A percentile compares a stretch with the other conserved stretches of the same genome.
phyloP scores from a whole-genome alignment of 2,113 vertebrate genomes.

The Rhea pennata region DNA sequence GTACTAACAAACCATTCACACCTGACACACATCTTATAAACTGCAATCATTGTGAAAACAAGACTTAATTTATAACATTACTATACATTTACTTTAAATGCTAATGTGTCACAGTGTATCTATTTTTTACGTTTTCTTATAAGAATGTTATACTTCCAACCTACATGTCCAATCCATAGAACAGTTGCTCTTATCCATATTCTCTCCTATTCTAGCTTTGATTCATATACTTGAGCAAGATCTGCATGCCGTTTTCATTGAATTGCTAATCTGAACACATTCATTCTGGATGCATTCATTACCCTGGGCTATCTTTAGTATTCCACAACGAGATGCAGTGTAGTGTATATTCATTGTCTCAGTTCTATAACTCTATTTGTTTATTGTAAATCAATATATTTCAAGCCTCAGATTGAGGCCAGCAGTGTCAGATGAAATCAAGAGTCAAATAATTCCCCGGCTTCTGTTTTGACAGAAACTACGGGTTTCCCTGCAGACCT shows the following conservation, averaged over 20 bases:
- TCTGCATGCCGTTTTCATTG: slow-evolving; percentile 5
- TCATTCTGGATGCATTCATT: slow-evolving; percentile 1
- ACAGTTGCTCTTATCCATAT: neutral
- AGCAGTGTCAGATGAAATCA: neutral
- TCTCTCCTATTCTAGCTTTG: neutral
- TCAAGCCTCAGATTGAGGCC: neutral
- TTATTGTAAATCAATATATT: slow-evolving; percentile 47
- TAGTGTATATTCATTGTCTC: slow-evolving; percentile 21
- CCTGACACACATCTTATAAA: neutral
- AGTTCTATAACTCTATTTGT: neutral
- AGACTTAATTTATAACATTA: slow-evolving; percentile 1
- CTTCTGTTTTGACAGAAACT: slow-evolving; percentile 17
- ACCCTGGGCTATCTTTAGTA: slow-evolving; percentile 19
- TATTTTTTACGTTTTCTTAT: neutral
- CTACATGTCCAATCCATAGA: neutral
- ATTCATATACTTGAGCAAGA: neutral
- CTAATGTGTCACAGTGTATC: neutral
- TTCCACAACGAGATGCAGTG: neutral
- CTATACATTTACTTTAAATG: neutral
- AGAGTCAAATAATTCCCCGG: neutral
- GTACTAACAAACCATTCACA: neutral
- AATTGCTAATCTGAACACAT: slow-evolving; percentile 14
- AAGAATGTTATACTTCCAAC: neutral
- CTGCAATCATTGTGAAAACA: neutral
- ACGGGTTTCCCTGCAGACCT: slow-evolving; percentile 11